Base-by-base conservation (phyloP, 2,113 vertebrate species). In the Gallinago paraguaiae region DNA sequence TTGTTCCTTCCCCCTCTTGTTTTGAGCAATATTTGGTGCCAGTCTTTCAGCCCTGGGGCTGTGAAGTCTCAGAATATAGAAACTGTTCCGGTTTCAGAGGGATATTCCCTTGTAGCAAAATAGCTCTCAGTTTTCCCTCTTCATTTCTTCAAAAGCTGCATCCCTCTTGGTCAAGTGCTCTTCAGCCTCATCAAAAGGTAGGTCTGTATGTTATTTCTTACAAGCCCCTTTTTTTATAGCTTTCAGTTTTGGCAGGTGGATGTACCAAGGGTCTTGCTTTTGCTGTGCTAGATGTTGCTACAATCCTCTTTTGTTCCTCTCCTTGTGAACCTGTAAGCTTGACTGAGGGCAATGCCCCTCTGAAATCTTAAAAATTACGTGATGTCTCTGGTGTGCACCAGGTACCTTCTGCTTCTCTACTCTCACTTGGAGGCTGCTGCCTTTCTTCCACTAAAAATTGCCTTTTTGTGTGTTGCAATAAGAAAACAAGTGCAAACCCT, bases 401-500 rank as follows among this genome's bases (percentile, higher is more conserved):
- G 0, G 23, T 78, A 25, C 43, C 24, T 60, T 41, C 57, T 71
- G 56, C 39, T 74, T 37, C 39, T 53, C 39, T 5, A 14, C 41
- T 63, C 17, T 35, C 3, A 0, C 27, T n/a, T 45, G 24, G 28
- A 70, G 18, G 30, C 2, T 3, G 0, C 4, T 37, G 5, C 3
- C 13, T n/a, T 28, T 33, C 30, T 72, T 10, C 68, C 4, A 0
- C 37, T 25, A 19, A 65, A 76, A 77, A 4, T 0, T 11, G 2
- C 19, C 6, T 10, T 16, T 11, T 11, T 56, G 14, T 41, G 30
- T 4, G 1, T 24, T 11, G 20, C 2, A 5, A 3, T 57, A 27
- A 83, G 2, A 24, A 31, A 15, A 3, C 2, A 6, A 39, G 8
- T 8, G 4, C 7, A 7, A 54, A 0, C 12, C 46, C 13, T 37